Percentiles rank a stretch among this genome's conserved stretches.
These are phyloP conservation scores for Archaeoteleia sp. DNA, from an alignment of 2,888 invertebrate species.

Conservation along the genomic window DNA sequence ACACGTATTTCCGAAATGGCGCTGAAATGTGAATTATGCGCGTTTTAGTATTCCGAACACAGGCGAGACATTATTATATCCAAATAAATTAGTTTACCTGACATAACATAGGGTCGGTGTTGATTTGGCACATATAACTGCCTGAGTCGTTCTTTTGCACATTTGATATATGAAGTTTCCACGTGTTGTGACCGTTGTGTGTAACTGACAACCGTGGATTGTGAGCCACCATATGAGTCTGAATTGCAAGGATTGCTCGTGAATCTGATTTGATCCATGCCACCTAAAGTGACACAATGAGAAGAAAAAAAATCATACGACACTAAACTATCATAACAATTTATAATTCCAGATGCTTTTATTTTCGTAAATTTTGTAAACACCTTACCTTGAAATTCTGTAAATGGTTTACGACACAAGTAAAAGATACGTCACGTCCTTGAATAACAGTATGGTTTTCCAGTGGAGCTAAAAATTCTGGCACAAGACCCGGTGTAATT, in stretches of 20 bases:
- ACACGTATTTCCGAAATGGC: no score
- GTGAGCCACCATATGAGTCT: conserved; percentile 91
- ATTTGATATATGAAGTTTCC: conserved; percentile 92
- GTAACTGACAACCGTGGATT: conserved; percentile 90
- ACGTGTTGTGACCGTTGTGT: conserved; percentile 93
- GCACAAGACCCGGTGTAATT: conserved; percentile 81
- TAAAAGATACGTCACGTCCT: conserved; percentile 91
- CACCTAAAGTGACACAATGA: conserved; percentile 77
- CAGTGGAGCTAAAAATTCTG: conserved; percentile 88
- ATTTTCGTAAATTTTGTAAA: not conserved
- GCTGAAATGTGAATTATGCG: no score
- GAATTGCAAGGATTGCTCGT: conserved; percentile 90
- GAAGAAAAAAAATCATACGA: no score
- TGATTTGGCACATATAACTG: conserved; percentile 95
- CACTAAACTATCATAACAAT: not conserved
- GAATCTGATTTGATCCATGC: conserved; percentile 95
- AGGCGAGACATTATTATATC: no score
- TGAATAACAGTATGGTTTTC: conserved; percentile 91
- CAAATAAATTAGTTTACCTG: conserved; percentile 80
- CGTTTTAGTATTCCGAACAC: no score
- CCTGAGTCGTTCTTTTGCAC: conserved; percentile 94
- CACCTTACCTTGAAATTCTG: conserved; percentile 86
- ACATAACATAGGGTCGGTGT: conserved; percentile 92
- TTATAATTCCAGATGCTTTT: not conserved
- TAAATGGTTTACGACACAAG: conserved; percentile 92